phyloP scores from a whole-genome alignment of 2,113 vertebrate genomes.

The Syngnathus floridae region DNA sequence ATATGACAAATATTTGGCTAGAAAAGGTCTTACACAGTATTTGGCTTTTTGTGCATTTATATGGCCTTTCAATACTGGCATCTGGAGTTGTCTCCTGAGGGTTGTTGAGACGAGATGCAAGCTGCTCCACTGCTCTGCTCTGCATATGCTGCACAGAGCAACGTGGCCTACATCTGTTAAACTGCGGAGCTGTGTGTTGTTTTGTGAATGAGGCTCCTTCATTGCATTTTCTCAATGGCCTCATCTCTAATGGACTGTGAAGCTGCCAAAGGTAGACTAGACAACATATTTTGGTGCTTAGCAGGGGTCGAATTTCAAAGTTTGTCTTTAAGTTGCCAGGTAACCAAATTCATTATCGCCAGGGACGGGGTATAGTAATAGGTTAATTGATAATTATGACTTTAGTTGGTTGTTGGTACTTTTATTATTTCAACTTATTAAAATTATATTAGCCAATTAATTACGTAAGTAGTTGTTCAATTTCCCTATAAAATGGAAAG shows the following conservation, averaged over 20 bases:
- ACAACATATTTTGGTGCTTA: background rate
- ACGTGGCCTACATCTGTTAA: constrained; percentile 42
- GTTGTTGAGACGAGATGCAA: constrained; percentile 36
- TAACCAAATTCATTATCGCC: background rate
- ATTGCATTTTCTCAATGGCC: constrained; percentile 30
- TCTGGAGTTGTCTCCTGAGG: background rate
- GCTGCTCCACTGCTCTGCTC: constrained; percentile 8
- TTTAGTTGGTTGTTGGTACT: background rate
- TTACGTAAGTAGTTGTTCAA: background rate
- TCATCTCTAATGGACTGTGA: constrained; percentile 12
- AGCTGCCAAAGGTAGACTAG: background rate
- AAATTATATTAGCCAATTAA: background rate
- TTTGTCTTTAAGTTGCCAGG: background rate
- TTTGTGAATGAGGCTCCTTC: constrained; percentile 34
- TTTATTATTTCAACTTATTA: background rate
- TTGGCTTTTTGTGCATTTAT: too few relatives aligned
- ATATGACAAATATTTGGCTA: too few relatives aligned
- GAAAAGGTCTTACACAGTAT: too few relatives aligned
- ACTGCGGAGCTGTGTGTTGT: constrained; percentile 19
- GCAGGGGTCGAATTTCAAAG: background rate
- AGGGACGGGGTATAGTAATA: background rate
- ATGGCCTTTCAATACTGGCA: background rate
- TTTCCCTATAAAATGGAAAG: constrained; percentile 1
- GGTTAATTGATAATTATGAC: background rate
- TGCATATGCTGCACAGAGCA: constrained; percentile 28